Conservation (phyloP, 2,797 vertebrate species). For the Lepus oiostolus region DNA sequence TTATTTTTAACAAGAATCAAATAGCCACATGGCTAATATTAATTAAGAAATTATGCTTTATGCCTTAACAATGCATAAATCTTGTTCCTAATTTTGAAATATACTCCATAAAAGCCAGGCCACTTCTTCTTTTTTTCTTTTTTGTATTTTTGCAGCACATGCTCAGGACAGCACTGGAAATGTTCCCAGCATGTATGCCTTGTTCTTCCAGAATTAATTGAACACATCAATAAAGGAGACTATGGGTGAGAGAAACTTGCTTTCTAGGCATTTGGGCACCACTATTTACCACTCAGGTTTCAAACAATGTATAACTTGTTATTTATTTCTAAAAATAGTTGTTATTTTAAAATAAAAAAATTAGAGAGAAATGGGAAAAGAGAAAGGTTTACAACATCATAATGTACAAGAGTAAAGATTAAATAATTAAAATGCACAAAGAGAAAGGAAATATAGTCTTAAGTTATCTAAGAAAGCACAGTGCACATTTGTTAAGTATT, state of each 20-base stretch:
- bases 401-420: background rate
- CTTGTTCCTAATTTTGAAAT: constrained; percentile 63
- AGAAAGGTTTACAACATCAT: background rate
- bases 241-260: constrained; percentile 86
- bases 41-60: background rate
- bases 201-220: constrained; percentile 87
- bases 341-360: constrained; percentile 10
- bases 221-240: constrained; percentile 86
- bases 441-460: background rate
- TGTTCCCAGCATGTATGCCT: constrained; percentile 87
- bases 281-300: background rate
- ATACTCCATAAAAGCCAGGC: constrained; percentile 7
- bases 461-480: background rate
- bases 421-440: background rate
- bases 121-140: constrained; percentile 45
- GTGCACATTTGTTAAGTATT: background rate
- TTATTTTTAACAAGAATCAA: constrained; percentile 60
- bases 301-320: background rate
- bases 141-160: constrained; percentile 85
- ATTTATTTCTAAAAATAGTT: background rate
- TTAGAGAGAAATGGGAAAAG: background rate
- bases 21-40: background rate
- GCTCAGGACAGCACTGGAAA: constrained; percentile 85
- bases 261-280: constrained; percentile 48
- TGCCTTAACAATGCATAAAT: constrained; percentile 35